Base-by-base conservation (phyloP, 1,140 invertebrate genomes). In the Neotoxoptera formosana region DNA sequence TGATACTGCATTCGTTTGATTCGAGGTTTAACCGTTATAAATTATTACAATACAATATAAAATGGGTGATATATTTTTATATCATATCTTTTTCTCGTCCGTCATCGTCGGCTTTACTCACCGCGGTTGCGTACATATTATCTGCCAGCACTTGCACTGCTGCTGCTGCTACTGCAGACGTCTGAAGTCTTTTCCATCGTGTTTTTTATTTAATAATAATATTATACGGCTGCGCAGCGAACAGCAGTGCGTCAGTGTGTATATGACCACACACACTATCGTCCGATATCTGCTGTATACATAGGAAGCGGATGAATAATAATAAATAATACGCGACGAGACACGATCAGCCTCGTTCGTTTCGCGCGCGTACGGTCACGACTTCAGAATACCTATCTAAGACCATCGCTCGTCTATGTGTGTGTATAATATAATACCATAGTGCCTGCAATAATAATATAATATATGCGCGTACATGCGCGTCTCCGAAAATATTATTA, bases 351-450 rank as follows among this genome's bases (percentile, higher is more conserved):
- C 90, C 90, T 91, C 76, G 90, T 8, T 91, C 87, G 21, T 81
- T 91, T 91, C 60, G 90, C 90, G 90, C 90, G n/a, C 67, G 56
- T 51, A 81, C 67, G 23, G 90, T 91, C 90, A 91, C 90, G 90
- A 91, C 60, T 86, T 47, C 47, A 14, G n/a, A 60, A 53, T 53
- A n/a, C 47, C 47, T 36, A 7, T 53, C 7, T 51, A 34, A 84
- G 1, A 45, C 41, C 41, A 41, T 25, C 36, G 36, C 83, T n/a
- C n/a, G n/a, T n/a, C n/a, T n/a, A n/a, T n/a, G 36, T 36, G 9
- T 84, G 4, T 4, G 41, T 41, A 41, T 41, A 41, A 41, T 4
- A 84, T 25, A 84, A 84, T 30, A 36, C 17, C 7, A 83, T 36
- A 81, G 7, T 83, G 45, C n/a, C 17, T 36, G 34, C 45, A 84